phyloP scores from a whole-genome alignment of 1,140 invertebrate genomes.

The Ips typographus region DNA sequence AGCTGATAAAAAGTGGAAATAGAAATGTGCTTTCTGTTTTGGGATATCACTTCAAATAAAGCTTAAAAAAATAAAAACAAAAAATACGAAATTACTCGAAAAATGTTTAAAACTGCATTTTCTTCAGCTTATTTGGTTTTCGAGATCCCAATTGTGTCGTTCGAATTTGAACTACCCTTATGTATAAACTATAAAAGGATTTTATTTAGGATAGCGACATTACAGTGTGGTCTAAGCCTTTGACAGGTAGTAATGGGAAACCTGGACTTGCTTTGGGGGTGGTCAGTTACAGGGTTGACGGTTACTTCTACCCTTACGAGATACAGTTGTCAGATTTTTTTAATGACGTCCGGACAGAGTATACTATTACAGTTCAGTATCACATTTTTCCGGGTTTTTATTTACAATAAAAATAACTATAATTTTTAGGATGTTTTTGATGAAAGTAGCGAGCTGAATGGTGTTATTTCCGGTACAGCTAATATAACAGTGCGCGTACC shows the following conservation, averaged over 20 bases:
- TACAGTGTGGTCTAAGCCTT: constrained; percentile 54
- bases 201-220: constrained; percentile 51
- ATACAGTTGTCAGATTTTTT: no score
- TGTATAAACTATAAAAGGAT: not conserved
- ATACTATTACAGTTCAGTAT: no score
- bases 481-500: constrained; percentile 23
- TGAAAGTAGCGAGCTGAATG: constrained; percentile 14
- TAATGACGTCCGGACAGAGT: no score
- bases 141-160: not conserved
- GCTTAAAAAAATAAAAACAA: no score
- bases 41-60: no score
- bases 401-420: no score
- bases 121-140: no score
- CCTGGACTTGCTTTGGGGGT: constrained; percentile 58
- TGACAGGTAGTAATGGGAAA: constrained; percentile 46
- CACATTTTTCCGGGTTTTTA: no score
- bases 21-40: no score
- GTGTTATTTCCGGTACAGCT: not conserved
- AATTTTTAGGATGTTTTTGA: constrained; percentile 39
- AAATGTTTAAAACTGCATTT: no score
- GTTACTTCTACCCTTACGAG: constrained; percentile 54
- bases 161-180: not conserved
- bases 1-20: no score
- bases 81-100: no score
- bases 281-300: constrained; percentile 60